Conservation (phyloP, 2,797 vertebrate species). For the Halcyon chelicuti region DNA sequence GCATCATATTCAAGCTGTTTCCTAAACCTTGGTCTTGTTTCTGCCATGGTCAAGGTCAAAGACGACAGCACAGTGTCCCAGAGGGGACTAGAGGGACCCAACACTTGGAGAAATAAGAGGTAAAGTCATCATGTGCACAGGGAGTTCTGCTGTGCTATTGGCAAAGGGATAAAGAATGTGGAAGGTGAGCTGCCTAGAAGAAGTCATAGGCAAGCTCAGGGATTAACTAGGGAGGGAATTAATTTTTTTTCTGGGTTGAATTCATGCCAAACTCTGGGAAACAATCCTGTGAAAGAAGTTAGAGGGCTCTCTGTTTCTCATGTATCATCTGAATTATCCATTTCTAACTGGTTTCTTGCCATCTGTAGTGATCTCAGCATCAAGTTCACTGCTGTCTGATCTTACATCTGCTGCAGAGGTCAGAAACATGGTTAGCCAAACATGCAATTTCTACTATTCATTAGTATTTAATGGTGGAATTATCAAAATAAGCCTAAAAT, state of each 20-base stretch:
- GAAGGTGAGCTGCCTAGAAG: neutral
- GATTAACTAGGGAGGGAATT: neutral
- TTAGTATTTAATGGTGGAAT: neutral
- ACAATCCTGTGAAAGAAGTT: neutral
- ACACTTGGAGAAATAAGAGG: neutral
- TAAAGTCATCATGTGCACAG: neutral
- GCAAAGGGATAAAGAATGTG: neutral
- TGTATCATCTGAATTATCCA: neutral
- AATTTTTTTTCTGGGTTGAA: neutral
- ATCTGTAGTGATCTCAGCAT: neutral
- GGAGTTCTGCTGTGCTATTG: neutral
- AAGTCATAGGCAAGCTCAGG: neutral
- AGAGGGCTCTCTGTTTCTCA: neutral
- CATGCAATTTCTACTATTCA: neutral
- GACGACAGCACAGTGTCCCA: neutral
- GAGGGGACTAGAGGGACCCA: neutral
- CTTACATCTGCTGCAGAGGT: neutral
- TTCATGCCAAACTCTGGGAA: neutral
- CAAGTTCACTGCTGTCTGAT: neutral
- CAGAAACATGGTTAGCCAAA: neutral
- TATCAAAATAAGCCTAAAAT: constrained; percentile 65
- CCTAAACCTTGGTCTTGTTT: neutral
- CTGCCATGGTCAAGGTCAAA: neutral
- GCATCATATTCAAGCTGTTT: neutral
- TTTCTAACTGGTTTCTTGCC: neutral